Evolutionary conservation across 2,113 vertebrate species (phyloP).

Genomic region (Cricetomys ansorgei): DNA sequence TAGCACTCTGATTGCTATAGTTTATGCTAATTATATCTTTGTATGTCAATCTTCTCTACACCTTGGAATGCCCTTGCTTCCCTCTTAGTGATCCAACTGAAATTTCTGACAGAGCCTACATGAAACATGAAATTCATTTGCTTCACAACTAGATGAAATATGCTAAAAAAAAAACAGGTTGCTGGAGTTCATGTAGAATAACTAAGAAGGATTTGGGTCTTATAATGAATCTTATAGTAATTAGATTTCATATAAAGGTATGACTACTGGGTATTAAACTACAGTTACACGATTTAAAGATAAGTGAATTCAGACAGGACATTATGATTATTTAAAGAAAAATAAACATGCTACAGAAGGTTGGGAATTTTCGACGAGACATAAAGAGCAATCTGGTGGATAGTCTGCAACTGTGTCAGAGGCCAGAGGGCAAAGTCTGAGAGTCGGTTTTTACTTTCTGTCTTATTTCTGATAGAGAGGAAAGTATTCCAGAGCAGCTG

Average conservation of each 20-base stretch:
- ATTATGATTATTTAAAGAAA: conserved; percentile 8
- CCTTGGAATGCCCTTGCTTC: not conserved
- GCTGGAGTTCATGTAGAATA: conserved; percentile 27
- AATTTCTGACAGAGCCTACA: conserved; percentile 14
- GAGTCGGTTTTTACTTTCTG: not conserved
- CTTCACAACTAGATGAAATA: conserved; percentile 53
- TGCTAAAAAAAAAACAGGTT: conserved; percentile 39
- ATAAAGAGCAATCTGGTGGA: not conserved
- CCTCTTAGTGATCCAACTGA: not conserved
- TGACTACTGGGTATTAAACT: conserved; percentile 12
- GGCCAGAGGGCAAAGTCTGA: not conserved
- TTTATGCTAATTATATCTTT: conserved; percentile 40
- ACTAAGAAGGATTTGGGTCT: conserved; percentile 6
- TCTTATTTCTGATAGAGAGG: not conserved
- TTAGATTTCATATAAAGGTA: conserved; percentile 14
- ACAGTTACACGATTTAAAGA: not conserved
- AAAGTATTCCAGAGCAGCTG: not conserved
- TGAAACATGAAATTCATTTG: conserved; percentile 21
- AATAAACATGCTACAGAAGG: not conserved
- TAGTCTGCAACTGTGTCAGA: not conserved
- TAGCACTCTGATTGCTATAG: not conserved
- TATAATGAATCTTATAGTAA: conserved; percentile 58
- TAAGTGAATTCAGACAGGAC: not conserved
- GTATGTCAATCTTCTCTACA: not conserved
- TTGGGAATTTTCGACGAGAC: not conserved